Evolutionary conservation across 2,888 invertebrate species (phyloP).

Genomic region (Mythimna albipuncta): DNA sequence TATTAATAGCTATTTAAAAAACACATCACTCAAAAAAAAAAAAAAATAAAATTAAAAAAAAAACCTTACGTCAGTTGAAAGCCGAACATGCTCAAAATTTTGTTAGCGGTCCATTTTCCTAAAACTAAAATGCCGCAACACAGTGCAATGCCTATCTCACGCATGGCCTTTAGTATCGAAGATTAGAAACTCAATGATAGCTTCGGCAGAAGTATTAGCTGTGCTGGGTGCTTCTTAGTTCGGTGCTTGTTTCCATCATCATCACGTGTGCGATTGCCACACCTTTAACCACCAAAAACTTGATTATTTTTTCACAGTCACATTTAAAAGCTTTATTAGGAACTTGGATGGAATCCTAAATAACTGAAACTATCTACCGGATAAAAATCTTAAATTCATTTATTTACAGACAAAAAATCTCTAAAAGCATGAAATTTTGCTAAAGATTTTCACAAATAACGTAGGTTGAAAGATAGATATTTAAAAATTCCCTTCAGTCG

Average conservation of each 20-base stretch:
- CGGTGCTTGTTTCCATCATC: slow-evolving; percentile 37
- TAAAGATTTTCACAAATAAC: no score
- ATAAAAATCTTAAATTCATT: no score
- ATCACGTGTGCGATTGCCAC: not conserved
- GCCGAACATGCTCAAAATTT: slow-evolving; percentile 1
- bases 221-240: not conserved
- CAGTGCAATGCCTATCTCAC: slow-evolving; percentile 42
- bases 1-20: not conserved
- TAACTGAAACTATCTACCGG: no score
- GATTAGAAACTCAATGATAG: slow-evolving; percentile 49
- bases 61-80: slow-evolving; percentile 31
- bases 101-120: slow-evolving; percentile 27
- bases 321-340: no score
- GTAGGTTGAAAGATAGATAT: no score
- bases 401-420: no score
- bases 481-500: no score
- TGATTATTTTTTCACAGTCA: no score
- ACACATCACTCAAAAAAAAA: not conserved
- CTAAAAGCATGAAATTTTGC: no score
- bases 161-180: slow-evolving; percentile 37
- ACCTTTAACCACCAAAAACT: no score
- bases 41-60: not conserved
- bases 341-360: no score
- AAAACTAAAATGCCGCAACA: slow-evolving; percentile 31
- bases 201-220: slow-evolving; percentile 1